phyloP scores from a whole-genome alignment of 2,113 vertebrate species.

The Scomber scombrus region DNA sequence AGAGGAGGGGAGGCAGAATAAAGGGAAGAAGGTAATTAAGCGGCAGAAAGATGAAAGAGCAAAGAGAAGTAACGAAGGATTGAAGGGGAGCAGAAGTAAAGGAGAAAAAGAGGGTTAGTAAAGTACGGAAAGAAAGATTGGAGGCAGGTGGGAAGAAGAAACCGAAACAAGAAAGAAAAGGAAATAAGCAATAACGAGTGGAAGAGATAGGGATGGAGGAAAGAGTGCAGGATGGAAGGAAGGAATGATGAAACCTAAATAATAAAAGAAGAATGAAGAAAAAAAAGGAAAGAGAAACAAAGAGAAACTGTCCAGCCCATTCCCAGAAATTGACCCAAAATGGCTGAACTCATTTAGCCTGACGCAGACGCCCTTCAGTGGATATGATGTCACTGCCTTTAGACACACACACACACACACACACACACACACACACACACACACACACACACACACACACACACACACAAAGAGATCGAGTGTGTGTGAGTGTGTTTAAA shows the following conservation, averaged over 20 bases:
- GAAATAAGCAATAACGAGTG: fast-evolving
- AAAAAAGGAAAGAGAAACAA: conserved; percentile 2
- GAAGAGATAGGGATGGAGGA: fast-evolving
- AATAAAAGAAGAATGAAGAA: neutral
- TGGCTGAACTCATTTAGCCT: conserved; percentile 48
- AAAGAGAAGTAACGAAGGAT: neutral
- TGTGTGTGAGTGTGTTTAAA: conserved; percentile 23
- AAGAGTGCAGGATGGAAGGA: neutral
- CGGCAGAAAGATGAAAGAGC: neutral
- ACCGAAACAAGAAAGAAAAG: neutral
- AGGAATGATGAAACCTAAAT: neutral
- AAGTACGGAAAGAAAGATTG: neutral
- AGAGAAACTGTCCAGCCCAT: neutral
- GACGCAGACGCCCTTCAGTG: conserved; percentile 22
- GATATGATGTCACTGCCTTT: conserved; percentile 31
- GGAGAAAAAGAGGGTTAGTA: neutral
- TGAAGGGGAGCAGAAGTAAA: neutral
- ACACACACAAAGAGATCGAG: too few relatives aligned
- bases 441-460: conserved; percentile 15
- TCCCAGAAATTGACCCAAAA: conserved; percentile 31
- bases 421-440: conserved; percentile 1
- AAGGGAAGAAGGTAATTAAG: neutral
- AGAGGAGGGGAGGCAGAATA: too few relatives aligned
- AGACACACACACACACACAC: conserved; percentile 19
- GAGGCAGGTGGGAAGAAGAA: neutral